Evolutionary conservation across 2,113 vertebrate genomes (phyloP).

Genomic region (Carassius gibelio): DNA sequence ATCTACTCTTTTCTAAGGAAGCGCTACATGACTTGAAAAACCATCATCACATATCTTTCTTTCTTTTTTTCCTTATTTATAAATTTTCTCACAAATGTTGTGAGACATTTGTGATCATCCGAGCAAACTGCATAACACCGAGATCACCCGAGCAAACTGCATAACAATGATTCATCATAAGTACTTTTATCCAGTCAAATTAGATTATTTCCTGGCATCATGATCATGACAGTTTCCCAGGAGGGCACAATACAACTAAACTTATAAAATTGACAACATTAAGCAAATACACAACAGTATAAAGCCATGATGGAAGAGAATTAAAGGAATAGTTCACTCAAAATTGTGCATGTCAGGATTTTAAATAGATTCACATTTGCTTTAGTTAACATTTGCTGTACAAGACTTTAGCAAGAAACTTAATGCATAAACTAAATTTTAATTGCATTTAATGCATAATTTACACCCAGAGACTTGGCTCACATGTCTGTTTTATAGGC

Average conservation of each 20-base stretch:
- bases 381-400: neutral
- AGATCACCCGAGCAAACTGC: neutral
- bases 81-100: neutral
- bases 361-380: neutral
- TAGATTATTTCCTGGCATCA: neutral
- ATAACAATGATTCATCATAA: neutral
- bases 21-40: neutral
- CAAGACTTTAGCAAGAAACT: neutral
- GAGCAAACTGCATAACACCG: neutral
- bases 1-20: neutral
- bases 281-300: neutral
- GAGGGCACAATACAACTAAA: neutral
- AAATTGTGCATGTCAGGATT: neutral
- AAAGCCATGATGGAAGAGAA: neutral
- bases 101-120: neutral
- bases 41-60: neutral
- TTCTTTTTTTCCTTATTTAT: neutral
- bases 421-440: neutral
- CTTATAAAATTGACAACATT: neutral
- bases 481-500: no score
- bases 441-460: neutral
- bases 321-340: neutral
- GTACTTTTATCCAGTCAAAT: neutral
- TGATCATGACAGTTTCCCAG: neutral
- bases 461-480: no score